phyloP scores from a whole-genome alignment of 2,888 invertebrate genomes.

The Odontocerum albicorne region DNA sequence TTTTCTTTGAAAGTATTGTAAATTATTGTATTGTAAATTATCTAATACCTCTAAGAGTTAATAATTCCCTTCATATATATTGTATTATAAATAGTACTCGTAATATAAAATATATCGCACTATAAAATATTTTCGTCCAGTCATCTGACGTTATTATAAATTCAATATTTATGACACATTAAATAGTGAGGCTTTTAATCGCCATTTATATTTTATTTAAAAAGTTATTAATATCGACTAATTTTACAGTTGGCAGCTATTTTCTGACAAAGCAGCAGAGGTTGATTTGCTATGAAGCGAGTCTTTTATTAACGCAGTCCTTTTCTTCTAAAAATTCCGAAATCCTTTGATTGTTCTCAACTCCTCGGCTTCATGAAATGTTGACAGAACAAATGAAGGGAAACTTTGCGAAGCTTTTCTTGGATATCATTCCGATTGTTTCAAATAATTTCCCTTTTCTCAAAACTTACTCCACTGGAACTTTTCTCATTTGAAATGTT shows the following conservation, averaged over 20 bases:
- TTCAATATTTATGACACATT: conserved; percentile 23
- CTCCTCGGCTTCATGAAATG: conserved; percentile 15
- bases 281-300: conserved; percentile 12
- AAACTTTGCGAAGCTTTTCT: conserved; percentile 17
- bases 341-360: conserved; percentile 26
- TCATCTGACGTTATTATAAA: conserved; percentile 6
- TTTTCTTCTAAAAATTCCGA: conserved; percentile 13
- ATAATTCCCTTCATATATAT: no score
- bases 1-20: no score
- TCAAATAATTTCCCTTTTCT: conserved; percentile 1
- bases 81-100: no score
- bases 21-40: no score
- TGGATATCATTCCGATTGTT: conserved; percentile 19
- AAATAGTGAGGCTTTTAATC: conserved; percentile 20
- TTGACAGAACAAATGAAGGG: conserved; percentile 19
- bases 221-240: conserved; percentile 33
- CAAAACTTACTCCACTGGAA: no score
- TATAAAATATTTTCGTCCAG: conserved; percentile 4
- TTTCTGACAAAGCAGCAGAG: conserved; percentile 25
- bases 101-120: conserved; percentile 1
- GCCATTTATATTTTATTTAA: conserved; percentile 28
- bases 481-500: conserved; percentile 1
- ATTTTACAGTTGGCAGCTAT: conserved; percentile 28
- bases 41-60: no score
- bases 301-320: conserved; percentile 19